A percentile compares a stretch with the other conserved stretches of the same genome.
Conservation (phyloP, 2,797 vertebrate species). For the Telmatherina bonti region DNA sequence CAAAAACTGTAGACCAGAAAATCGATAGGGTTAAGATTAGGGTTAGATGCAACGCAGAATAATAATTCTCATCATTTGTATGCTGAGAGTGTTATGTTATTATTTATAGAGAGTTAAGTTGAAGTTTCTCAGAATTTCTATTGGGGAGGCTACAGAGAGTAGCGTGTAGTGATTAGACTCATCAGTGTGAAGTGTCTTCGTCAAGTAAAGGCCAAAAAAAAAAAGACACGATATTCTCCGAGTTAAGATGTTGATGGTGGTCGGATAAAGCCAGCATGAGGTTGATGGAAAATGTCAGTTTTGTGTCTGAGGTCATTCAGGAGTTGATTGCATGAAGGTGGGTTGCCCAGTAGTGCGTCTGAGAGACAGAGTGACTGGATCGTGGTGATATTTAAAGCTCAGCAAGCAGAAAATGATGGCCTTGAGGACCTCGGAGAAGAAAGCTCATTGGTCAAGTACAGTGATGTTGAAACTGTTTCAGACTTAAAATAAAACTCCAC, state of each 20-base stretch:
- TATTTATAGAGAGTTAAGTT: not conserved
- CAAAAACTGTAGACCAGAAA: not conserved
- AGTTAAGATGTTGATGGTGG: conserved; percentile 3
- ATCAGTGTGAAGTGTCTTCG: conserved; percentile 12
- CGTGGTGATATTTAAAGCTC: conserved; percentile 30
- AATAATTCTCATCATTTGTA: not conserved
- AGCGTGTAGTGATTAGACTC: conserved; percentile 11
- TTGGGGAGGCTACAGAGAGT: not conserved
- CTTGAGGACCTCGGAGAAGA: not conserved
- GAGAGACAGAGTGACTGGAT: conserved; percentile 6
- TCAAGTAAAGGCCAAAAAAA: not conserved
- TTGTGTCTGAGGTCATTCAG: conserved; percentile 3
- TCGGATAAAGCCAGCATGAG: conserved; percentile 13
- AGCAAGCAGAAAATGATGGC: conserved; percentile 19
- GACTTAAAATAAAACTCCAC: not conserved
- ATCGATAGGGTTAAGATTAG: too few species aligned
- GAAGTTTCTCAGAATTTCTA: not conserved
- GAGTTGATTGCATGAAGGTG: conserved; percentile 13
- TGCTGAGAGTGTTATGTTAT: not conserved
- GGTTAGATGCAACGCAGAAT: not conserved
- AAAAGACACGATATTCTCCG: not conserved
- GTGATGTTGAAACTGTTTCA: not conserved
- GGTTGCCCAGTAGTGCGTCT: conserved; percentile 2
- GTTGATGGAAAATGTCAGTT: conserved; percentile 13
- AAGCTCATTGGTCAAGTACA: conserved; percentile 2